Conservation (phyloP, 1,140 invertebrate genomes). For the Penaeus vannamei region DNA sequence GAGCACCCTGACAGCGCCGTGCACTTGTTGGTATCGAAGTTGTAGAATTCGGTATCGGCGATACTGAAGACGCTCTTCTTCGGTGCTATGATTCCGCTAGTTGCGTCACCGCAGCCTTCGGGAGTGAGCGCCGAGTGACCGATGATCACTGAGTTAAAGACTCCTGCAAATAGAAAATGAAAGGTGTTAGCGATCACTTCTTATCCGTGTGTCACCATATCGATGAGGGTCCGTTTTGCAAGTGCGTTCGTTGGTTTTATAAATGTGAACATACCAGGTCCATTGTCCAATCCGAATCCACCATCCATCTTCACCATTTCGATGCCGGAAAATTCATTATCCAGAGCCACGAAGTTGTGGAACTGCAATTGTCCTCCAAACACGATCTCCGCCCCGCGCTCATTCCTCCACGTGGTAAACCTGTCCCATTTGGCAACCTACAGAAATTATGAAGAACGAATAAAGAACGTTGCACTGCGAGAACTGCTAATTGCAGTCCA, state of each 20-base stretch:
- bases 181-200: not conserved
- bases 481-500: too few relatives aligned
- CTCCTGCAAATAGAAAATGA: constrained; percentile 34
- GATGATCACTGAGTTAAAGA: constrained; percentile 45
- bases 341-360: constrained; percentile 58
- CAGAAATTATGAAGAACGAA: not conserved
- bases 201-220: too few relatives aligned
- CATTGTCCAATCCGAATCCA: constrained; percentile 39
- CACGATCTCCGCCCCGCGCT: constrained; percentile 61
- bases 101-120: constrained; percentile 6
- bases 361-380: constrained; percentile 52
- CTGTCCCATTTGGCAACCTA: constrained; percentile 48
- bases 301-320: constrained; percentile 63
- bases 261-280: constrained; percentile 41
- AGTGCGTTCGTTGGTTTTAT: not conserved
- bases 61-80: constrained; percentile 58
- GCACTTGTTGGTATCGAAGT: constrained; percentile 50
- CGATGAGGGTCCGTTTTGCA: not conserved
- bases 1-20: constrained; percentile 58
- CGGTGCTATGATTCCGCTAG: constrained; percentile 59
- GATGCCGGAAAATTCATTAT: constrained; percentile 57
- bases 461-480: not conserved
- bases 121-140: constrained; percentile 53
- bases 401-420: constrained; percentile 60
- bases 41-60: constrained; percentile 51